Percentiles rank a stretch among this genome's conserved stretches.
These are phyloP conservation scores for Temnopleurus reevesii DNA, from an alignment of 53 echinoderm and acorn worm genomes.

Conservation along the genomic window DNA sequence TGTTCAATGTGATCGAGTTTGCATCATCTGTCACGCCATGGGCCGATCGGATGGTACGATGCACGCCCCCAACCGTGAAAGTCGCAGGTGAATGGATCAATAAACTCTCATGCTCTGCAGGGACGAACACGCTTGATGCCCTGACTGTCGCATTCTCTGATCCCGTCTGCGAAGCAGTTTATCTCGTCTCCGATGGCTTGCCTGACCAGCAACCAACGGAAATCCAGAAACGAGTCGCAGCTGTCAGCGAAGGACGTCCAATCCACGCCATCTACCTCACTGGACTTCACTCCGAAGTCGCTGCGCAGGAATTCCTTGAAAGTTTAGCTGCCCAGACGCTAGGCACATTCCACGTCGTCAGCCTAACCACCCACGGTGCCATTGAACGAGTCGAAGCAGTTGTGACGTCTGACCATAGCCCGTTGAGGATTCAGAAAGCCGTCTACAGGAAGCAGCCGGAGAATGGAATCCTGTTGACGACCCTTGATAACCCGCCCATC, in stretches of 20 bases:
- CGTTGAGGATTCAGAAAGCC: conserved; percentile 44
- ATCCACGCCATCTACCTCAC: conserved; percentile 80
- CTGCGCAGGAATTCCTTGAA: conserved; percentile 83
- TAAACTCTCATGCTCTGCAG: conserved; percentile 73
- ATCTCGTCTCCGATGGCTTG: conserved; percentile 90
- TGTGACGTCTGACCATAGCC: conserved; percentile 67
- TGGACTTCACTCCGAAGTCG: conserved; percentile 66
- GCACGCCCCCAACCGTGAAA: conserved; percentile 91
- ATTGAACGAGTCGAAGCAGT: conserved; percentile 80
- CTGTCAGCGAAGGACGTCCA: conserved; percentile 73
- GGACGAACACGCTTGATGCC: conserved; percentile 93
- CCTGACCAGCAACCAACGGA: conserved; percentile 84
- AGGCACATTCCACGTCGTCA: conserved; percentile 89
- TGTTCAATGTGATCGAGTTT: conserved; percentile 88
- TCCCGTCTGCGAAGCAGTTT: conserved; percentile 82
- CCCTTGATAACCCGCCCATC: conserved; percentile 73
- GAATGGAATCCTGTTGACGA: conserved; percentile 14
- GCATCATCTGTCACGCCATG: conserved; percentile 85
- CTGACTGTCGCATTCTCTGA: conserved; percentile 75
- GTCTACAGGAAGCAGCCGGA: conserved; percentile 38
- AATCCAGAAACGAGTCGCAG: conserved; percentile 71
- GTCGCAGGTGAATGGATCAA: conserved; percentile 89
- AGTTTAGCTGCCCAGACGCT: conserved; percentile 79
- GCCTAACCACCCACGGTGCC: conserved; percentile 70
- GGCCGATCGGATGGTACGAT: conserved; percentile 93